Conservation (phyloP, 2,888 invertebrate species). For the Fragum fragum region DNA sequence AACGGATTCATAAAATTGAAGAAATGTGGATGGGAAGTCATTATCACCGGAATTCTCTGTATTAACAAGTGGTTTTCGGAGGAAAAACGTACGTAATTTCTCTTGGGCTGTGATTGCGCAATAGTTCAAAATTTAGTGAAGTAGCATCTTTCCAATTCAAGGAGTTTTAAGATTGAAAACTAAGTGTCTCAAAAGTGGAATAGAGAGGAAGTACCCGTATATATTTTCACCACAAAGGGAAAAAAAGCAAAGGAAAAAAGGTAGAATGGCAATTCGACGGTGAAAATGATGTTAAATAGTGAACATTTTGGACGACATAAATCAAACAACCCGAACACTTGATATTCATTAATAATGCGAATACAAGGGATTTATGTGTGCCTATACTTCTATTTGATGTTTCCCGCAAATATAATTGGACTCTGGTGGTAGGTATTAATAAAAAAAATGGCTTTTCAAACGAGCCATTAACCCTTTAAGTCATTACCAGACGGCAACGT, state of each 20-base stretch:
- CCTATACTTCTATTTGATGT: constrained; percentile 94
- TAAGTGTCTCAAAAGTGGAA: no score
- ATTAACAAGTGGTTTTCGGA: neutral
- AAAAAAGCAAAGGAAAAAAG: neutral
- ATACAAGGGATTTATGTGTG: constrained; percentile 93
- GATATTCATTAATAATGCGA: constrained; percentile 72
- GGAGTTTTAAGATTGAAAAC: neutral
- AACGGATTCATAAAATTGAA: neutral
- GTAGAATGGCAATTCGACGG: constrained; percentile 13
- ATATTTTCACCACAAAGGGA: no score
- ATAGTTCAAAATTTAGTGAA: neutral
- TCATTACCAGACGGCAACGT: no score
- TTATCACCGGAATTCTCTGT: neutral
- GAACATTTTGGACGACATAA: constrained; percentile 11
- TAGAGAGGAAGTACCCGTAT: no score
- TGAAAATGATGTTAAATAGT: constrained; percentile 28
- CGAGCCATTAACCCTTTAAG: no score
- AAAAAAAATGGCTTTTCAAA: neutral
- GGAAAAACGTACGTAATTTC: neutral
- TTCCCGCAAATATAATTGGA: constrained; percentile 92
- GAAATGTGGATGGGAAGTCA: neutral
- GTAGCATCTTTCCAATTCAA: neutral
- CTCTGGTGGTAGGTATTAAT: constrained; percentile 93
- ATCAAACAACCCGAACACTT: neutral
- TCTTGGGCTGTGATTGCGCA: neutral